Evolutionary conservation across 2,888 invertebrate species (phyloP), one percentile per base, ranked within the genome.

Genomic region (Mellilla xanthometata): DNA sequence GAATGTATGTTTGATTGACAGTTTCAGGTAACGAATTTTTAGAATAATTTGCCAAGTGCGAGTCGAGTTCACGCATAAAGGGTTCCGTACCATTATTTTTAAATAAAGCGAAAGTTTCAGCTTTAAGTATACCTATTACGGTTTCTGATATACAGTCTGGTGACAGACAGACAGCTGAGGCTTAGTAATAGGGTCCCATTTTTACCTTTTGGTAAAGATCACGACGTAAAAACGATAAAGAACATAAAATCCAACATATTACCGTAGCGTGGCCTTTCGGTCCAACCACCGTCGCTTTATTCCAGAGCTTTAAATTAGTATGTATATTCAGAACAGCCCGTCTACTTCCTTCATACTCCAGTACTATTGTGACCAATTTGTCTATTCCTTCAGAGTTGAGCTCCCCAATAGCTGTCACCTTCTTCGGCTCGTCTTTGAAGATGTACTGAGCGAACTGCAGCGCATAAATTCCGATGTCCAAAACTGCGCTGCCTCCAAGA

Each of bases 401-500:
- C 38, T 91, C 90, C 0, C 96, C 97, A 2, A 85, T 76, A 0
- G 94, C 93, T 13, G 90, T 90, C 24, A 97, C 91, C 51, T 91
- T 91, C 12, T 79, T 76, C 0, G 97, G 97, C 46, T 93, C 92
- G 1, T 93, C 92, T 60, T 91, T 91, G 74, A 93, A 96, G 2
- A 94, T 87, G 68, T 92, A 92, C 61, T 93, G 93, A 0, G 93
- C 91, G 22, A 95, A 91, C 66, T 97, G 95, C 8, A 96, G 82
- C 0, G 90, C 76, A 68, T 97, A 97, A 6, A 96, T 87, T 0
- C 96, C 97, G 29, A 96, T 72, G 67, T 96, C 96, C 9, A 96
- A 80, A 30, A 94, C 78, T 0, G 93, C 93, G 24, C 95, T 95
- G 4, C 97, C 97, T 0, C 97, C 97, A 29, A 95, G 65, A 12